Evolutionary conservation across 2,888 invertebrate species (phyloP), one percentile per base, ranked within the genome.

Genomic region (Rhopalosiphum nymphaeae): DNA sequence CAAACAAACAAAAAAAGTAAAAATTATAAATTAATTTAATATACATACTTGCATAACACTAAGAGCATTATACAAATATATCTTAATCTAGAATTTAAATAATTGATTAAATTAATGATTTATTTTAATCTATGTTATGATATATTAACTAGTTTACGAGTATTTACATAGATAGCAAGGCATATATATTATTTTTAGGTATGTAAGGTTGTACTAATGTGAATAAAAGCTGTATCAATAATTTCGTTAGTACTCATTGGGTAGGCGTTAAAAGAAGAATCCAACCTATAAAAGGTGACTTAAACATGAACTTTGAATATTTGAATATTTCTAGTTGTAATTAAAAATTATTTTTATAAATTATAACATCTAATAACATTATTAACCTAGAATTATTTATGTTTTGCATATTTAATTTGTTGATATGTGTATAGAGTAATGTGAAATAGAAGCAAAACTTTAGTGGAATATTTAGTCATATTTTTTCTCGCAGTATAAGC

Each of bases 1-100:
- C 26, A 96, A 95, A 56, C 21, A 95, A 95, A 94, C 92, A 92
- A 93, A 85, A 61, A 16, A 90, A 90, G 91, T 84, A 87, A n/a
- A 56, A 56, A 53, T 84, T 44, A 53, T 53, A 42, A 36, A 67
- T 67, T 3, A n/a, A 67, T 67, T 67, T n/a, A n/a, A 67, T n/a
- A 10, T 57, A 11, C 3, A n/a, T n/a, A 67, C n/a, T 67, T n/a
- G 11, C 26, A 57, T n/a, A 29, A 67, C 4, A 67, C n/a, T 5
- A 36, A 7, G 36, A 67, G 1, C 7, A 7, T 16, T 36, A 67
- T n/a, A 2, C 16, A 67, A 67, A 67, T 67, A 67, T 7, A 67
- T 36, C 1, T 67, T 16, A 67, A n/a, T 67, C 5, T 16, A 7
- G 0, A 21, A 36, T n/a, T n/a, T 67, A 67, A 67, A 67, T 53